Evolutionary conservation across 2,113 vertebrate genomes (phyloP).

Genomic region (Drymodes brunneopygia): DNA sequence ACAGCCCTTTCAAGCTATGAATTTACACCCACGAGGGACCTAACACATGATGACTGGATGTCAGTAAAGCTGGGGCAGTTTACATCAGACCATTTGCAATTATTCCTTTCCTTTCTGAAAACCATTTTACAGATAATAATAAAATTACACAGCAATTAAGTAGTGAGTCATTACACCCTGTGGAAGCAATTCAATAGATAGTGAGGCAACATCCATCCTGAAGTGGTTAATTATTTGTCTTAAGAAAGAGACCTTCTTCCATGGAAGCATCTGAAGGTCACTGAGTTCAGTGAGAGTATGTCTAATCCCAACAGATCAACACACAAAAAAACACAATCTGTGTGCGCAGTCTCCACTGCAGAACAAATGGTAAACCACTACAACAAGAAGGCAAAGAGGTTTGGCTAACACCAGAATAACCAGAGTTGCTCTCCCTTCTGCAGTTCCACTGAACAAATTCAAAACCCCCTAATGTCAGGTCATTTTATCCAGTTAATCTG

Average conservation of each 20-base stretch:
- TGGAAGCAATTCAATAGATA: constrained; percentile 21
- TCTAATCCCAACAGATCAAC: background rate
- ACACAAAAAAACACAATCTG: background rate
- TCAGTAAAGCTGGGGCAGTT: background rate
- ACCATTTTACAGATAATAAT: constrained; percentile 27
- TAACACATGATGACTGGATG: background rate
- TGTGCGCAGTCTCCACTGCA: background rate
- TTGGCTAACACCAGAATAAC: constrained; percentile 13
- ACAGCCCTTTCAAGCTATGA: background rate
- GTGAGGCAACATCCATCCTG: background rate
- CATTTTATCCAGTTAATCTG: background rate
- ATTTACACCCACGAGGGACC: background rate
- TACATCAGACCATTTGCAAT: background rate
- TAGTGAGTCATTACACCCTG: background rate
- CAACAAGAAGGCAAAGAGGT: background rate
- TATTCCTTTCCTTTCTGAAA: constrained; percentile 39
- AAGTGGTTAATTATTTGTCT: constrained; percentile 19
- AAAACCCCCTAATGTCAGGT: background rate
- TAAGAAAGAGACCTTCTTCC: background rate
- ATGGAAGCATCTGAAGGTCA: background rate
- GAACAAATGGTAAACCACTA: background rate
- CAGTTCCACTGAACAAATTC: constrained; percentile 3
- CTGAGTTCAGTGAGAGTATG: background rate
- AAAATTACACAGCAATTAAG: constrained; percentile 26
- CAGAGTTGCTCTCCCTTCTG: background rate